Conservation (phyloP, 2,797 vertebrate species). For the Gallinago stenura region DNA sequence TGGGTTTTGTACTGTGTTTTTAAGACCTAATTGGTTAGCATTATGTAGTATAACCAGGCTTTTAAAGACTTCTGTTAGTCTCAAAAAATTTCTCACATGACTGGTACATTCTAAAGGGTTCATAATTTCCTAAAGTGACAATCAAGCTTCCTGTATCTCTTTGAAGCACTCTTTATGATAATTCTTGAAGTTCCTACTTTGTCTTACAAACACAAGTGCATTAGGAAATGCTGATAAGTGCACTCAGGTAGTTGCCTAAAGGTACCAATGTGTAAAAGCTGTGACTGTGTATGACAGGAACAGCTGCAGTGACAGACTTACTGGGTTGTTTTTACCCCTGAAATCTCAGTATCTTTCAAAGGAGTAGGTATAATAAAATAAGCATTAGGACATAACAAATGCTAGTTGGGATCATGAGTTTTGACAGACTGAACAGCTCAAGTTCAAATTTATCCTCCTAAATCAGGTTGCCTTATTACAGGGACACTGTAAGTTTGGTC, state of each 20-base stretch:
- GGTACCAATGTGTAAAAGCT: not conserved
- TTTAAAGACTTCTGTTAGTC: not conserved
- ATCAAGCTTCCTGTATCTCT: constrained; percentile 29
- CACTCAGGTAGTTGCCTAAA: not conserved
- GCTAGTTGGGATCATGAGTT: not conserved
- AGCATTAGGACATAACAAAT: not conserved
- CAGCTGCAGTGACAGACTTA: not conserved
- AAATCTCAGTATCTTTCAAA: not conserved
- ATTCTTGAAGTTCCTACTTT: constrained; percentile 31
- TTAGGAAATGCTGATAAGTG: constrained; percentile 30
- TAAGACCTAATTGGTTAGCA: not conserved
- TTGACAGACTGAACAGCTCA: not conserved
- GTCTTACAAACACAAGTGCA: not conserved
- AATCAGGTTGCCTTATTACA: not conserved
- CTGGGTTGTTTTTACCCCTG: not conserved
- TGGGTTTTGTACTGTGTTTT: not conserved
- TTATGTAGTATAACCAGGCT: not conserved
- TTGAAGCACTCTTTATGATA: not conserved
- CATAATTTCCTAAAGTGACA: constrained; percentile 34
- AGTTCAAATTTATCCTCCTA: not conserved
- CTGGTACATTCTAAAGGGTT: not conserved
- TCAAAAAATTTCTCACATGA: not conserved
- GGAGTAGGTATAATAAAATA: not conserved
- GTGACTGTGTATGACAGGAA: not conserved
- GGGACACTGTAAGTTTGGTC: not conserved